Evolutionary conservation across 2,113 vertebrate species (phyloP), one percentile per base, ranked within the genome.

Genomic region (Cyanistes caeruleus): DNA sequence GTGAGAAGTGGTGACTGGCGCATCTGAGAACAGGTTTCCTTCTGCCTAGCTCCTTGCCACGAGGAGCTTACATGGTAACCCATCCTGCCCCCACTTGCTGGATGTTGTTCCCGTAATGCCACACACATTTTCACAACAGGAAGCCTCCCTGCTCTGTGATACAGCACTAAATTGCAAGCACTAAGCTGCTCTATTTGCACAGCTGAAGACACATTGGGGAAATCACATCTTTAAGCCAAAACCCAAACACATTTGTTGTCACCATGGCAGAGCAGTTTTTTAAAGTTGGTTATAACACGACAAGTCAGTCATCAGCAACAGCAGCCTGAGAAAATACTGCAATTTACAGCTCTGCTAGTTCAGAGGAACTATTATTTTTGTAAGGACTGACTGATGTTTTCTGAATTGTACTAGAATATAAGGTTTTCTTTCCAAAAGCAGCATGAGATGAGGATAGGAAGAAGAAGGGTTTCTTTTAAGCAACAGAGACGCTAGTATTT

Each of bases 291-390:
- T 87, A 31, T 63, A 94, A 67, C 55, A 70, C 0, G 4, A 69
- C 64, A 77, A 89, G 80, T 48, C 93, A 84, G 80, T 94, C 80
- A 91, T 30, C 80, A 67, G 68, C 87, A 94, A 53, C 46, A 67
- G 59, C 89, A 81, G 60, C 69, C 77, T 89, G 80, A 89, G 64
- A 94, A 95, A 95, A 95, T 59, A 87, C 81, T 89, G 77, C 77
- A 95, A 94, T 92, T 97, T 97, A 84, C 80, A 92, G 58, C 79
- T 80, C 67, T 23, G 11, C 79, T 86, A 49, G 84, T 87, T 95
- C 64, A 78, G 52, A 18, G 17, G 19, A 87, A 62, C 59, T 58
- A 78, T 93, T 95, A 63, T 91, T 96, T 97, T 87, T 89, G 18
- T 78, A 25, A 58, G 67, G 69, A 84, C 33, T 81, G 80, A 58